Evolutionary conservation across 2,797 vertebrate species (phyloP).

Genomic region (Gadopsis bispinosus): DNA sequence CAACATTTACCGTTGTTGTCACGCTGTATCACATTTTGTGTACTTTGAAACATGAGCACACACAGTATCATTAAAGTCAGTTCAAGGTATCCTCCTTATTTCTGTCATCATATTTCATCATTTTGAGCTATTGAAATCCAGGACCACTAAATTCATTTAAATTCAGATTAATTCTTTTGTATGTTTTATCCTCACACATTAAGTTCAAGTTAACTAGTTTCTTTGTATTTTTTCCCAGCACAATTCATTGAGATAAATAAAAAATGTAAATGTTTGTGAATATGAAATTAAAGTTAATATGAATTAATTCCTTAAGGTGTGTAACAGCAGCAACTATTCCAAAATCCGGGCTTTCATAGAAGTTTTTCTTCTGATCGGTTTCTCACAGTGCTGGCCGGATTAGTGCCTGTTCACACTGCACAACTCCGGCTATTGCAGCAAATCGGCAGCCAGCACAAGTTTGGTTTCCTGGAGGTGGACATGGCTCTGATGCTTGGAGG

Average conservation of each 20-base stretch:
- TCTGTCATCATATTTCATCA: neutral
- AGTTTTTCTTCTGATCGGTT: neutral
- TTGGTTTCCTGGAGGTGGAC: constrained; percentile 44
- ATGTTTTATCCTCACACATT: neutral
- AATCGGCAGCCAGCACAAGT: constrained; percentile 23
- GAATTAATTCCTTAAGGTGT: neutral
- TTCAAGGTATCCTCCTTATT: constrained; percentile 1
- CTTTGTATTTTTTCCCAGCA: neutral
- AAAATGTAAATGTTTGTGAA: neutral
- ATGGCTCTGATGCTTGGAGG: constrained; percentile 36
- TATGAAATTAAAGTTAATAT: neutral
- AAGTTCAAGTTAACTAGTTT: neutral
- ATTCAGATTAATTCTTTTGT: neutral
- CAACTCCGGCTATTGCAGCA: constrained; percentile 9
- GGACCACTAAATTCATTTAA: neutral
- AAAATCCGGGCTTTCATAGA: neutral
- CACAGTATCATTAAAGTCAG: neutral
- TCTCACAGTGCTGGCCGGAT: constrained; percentile 3
- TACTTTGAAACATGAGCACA: no score
- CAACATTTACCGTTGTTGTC: constrained; percentile 44
- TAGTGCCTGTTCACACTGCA: constrained; percentile 18
- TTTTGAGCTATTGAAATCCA: neutral
- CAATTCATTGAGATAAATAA: neutral
- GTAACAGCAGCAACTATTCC: neutral
- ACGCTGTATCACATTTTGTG: constrained; percentile 23